Base-by-base conservation (phyloP, 2,888 invertebrate genomes). In the Cheilosia impressa region DNA sequence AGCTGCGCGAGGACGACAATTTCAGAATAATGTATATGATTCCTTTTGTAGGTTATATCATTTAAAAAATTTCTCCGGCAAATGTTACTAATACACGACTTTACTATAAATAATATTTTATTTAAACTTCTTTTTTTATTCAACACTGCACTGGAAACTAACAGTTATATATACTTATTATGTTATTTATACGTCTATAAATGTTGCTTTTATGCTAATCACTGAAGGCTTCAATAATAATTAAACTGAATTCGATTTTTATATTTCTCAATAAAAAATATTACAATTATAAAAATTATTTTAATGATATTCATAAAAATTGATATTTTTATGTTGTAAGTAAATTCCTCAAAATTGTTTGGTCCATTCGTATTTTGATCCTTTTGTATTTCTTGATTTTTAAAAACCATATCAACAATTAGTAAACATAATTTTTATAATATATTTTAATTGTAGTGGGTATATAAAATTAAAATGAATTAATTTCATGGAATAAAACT, bases 291-390 rank as follows among this genome's bases (percentile, higher is more conserved):
- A 52, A 52, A n/a, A 52, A 63, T 22, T 65, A 63, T 53, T 73
- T 65, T 34, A 73, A 45, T 34, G 34, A 73, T 65, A 45, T 73
- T 73, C 27, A 62, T 63, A 62, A 55, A 50, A 75, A 55, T 52
- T 43, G 65, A 57, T 75, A 19, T 43, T 17, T 60, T 58, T 43
- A 43, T 66, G 22, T 19, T 34, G 45, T 63, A 57, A 66, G 43
- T 76, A 76, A 76, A 76, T 76, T 76, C 76, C 76, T 76, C 66
- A 52, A 76, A 66, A 76, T 58, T 57, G 47, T 47, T 76, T 76
- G 76, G 76, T 76, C 76, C 76, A 76, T 66, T 76, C 58, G 58
- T 76, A 60, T 66, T 76, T 66, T 75, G 75, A 75, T 75, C 65
- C 34, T 43, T 57, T 38, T 75, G 24, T 63, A n/a, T 47, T 58